Conservation (phyloP, 2,888 invertebrate species). For the Cistogaster globosa region DNA sequence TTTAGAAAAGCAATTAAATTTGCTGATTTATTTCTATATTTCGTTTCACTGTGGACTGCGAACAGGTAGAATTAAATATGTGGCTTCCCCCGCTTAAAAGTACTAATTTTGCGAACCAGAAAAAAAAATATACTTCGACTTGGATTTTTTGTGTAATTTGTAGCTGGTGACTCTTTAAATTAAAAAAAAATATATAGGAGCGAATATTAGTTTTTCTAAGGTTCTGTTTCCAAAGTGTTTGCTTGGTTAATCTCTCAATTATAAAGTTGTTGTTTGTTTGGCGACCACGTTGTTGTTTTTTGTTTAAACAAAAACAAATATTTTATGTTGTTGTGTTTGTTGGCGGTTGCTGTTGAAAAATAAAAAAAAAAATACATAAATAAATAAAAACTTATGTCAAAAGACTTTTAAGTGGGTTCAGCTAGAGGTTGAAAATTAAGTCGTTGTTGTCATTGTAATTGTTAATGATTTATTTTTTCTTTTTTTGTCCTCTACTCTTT, state of each 20-base stretch:
- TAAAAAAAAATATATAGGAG: not conserved
- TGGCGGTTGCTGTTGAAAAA: not conserved
- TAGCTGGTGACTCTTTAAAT: not conserved
- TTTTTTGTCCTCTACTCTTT: not conserved
- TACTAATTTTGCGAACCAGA: too few species aligned
- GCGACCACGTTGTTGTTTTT: not conserved
- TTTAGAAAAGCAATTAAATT: too few species aligned
- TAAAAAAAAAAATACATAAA: not conserved
- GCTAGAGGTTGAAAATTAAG: slow-evolving; percentile 70
- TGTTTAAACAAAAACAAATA: slow-evolving; percentile 4
- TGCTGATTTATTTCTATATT: too few species aligned
- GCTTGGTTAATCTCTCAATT: slow-evolving; percentile 45
- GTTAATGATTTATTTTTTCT: slow-evolving; percentile 57
- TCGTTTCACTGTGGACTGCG: too few species aligned
- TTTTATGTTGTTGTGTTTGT: slow-evolving; percentile 31
- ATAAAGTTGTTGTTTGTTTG: slow-evolving; percentile 8
- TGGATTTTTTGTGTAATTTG: slow-evolving; percentile 18
- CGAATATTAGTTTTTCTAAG: slow-evolving; percentile 27
- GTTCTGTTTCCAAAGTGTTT: slow-evolving; percentile 17
- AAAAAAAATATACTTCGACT: slow-evolving; percentile 36
- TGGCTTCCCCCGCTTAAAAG: not conserved
- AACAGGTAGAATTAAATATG: too few species aligned
- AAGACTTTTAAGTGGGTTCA: slow-evolving; percentile 78
- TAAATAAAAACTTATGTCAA: slow-evolving; percentile 76
- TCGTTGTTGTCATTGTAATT: slow-evolving; percentile 68